Conservation (phyloP, 2,888 invertebrate species). For the Acanthococcus lagerstroemiae region DNA sequence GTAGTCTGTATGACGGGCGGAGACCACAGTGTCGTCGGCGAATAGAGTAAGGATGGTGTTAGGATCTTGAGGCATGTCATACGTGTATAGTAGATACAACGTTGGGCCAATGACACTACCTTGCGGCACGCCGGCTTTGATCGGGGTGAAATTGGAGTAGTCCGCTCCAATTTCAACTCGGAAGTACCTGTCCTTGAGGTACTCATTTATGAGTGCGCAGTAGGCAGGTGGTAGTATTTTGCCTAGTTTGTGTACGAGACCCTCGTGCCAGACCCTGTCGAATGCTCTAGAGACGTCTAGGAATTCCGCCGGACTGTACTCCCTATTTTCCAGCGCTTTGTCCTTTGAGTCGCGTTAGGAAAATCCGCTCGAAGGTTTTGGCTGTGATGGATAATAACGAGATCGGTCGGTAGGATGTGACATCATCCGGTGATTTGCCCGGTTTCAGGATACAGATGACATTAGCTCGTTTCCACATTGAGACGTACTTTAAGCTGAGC, state of each 20-base stretch:
- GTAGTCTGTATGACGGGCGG: background rate
- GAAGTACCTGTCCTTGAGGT: background rate
- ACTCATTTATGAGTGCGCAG: background rate
- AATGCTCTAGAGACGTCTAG: slow-evolving; percentile 2
- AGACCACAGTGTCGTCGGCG: background rate
- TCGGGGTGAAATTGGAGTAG: background rate
- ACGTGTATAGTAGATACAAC: background rate
- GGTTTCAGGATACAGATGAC: background rate
- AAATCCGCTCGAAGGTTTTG: background rate
- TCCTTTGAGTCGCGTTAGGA: background rate
- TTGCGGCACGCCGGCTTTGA: slow-evolving; percentile 1
- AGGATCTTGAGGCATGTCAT: background rate
- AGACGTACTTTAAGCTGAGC: background rate
- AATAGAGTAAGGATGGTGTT: background rate
- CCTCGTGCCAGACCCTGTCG: background rate
- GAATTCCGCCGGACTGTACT: background rate
- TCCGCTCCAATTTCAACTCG: background rate
- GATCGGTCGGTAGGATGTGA: background rate
- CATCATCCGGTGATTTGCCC: background rate
- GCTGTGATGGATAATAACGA: background rate
- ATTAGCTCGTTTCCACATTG: background rate
- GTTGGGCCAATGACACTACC: slow-evolving; percentile 1
- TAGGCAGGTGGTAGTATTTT: background rate
- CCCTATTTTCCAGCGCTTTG: background rate
- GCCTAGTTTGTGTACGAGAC: background rate